Base-by-base conservation (phyloP, 2,888 invertebrate genomes). In the Melieria crassipennis region DNA sequence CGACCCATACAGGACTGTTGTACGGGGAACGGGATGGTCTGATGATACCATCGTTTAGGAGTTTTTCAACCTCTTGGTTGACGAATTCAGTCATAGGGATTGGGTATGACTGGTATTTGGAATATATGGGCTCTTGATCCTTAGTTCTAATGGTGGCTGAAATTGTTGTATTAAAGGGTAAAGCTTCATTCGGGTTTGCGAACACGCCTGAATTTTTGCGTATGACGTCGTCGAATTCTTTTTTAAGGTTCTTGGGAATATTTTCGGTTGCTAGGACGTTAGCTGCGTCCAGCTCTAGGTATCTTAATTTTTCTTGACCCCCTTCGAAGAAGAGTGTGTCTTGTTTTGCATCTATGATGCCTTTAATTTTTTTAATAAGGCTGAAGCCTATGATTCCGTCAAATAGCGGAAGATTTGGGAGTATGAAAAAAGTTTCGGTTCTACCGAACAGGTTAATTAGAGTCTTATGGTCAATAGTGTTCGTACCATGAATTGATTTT, bases 121-220 rank as follows among this genome's bases (percentile, higher is more conserved):
- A 69, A 43, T 70, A 74, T 47, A 75, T 64, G 7, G 71, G 67
- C 10, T 60, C 30, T 46, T 70, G 48, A 4, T 66, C 47, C 9
- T 46, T 58, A 43, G 73, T 76, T 48, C 65, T 16, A 7, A 75
- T 74, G 71, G 67, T 60, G 6, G 70, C 75, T 60, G 57, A 65
- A 30, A 74, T 73, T 9, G 46, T 70, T 4, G 77, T 70, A 30
- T 65, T 73, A 52, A 64, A 71, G 9, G 50, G 50, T 11, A 50
- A 50, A 10, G 50, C 7, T 11, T 50, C 50, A 50, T 50, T 50
- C 3, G 65, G 73, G 6, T 73, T 70, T 10, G 70, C 73, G 42
- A 75, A 75, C 11, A 77, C 56, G 9, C 66, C 60, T 30, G 71
- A 63, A 46, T 68, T 65, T 58, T 52, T 48, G 2, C 30, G 30